Base-by-base conservation (phyloP, 2,888 invertebrate species). In the Didymodactylos carnosus region DNA sequence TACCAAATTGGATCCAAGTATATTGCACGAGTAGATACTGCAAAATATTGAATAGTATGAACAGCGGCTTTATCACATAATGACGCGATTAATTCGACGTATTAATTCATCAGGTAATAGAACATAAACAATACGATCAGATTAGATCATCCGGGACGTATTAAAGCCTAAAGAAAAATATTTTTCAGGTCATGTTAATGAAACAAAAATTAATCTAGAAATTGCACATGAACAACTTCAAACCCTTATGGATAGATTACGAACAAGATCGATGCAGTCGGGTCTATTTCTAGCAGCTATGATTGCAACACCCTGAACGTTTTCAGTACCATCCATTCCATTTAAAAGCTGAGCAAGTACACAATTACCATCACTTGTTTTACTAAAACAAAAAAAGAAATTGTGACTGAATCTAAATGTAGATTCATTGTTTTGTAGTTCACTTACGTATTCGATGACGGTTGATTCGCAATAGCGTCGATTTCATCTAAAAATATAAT, bases 401-500 rank as follows among this genome's bases (percentile, higher is more conserved):
- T 16, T 51, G 27, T 4, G 35, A n/a, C n/a, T n/a, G 10, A 43
- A 39, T 11, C 7, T 72, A 43, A 8, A 49, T n/a, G n/a, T 35
- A 19, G 8, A 43, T 25, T 1, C 7, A 0, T 40, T 43, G 19
- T 23, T 39, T 53, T 40, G n/a, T n/a, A n/a, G n/a, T n/a, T n/a
- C 27, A 39, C 35, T 69, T 70, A 39, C 25, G 35, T 51, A 69
- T 53, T 40, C 43, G 69, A 35, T 62, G 85, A 84, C 78, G 94
- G 86, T 81, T 91, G 91, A 0, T 90, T 88, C 4, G 92, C 92
- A 40, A 97, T 86, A 0, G 94, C 94, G 83, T 98, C 97, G 81
- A 98, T 91, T 86, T 98, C 97, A 83, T 98, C 97, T 81, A 98
- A 94, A 84, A 98, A 98, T 77, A 98, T 88, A 75, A 98, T 90